Evolutionary conservation across 1,140 invertebrate species (phyloP), one percentile per base, ranked within the genome.

Genomic region (Lepidotrigona ventralis): DNA sequence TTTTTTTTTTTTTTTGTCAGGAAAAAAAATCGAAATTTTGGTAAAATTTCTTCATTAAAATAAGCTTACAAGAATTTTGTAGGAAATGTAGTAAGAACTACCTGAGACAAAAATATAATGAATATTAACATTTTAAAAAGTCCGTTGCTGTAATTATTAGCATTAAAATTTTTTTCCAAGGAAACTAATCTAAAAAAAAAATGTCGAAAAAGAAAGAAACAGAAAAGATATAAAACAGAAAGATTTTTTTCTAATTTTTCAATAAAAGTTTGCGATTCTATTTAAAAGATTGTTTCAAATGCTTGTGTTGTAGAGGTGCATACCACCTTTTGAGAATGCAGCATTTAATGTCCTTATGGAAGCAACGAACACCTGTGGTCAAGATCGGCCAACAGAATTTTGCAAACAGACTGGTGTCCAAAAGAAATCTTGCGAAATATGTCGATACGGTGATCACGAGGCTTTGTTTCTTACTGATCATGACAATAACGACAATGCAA

Each of bases 321-420:
- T 98, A 87, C 98, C 99, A 0, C 97, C 97, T 82, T 99, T 99
- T 92, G 98, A 98, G 91, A 99, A 99, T 93, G 98, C 98, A 5
- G 99, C 99, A 3, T 99, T 97, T 94, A 96, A 97, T 86, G 94
- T 97, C 9, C 94, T 95, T 66, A 98, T 99, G 90, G 98, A 99
- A 84, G 97, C 98, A 4, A 99, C 98, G 4, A 99, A 99, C 92
- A 99, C 99, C 5, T 99, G 99, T 91, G 99, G 99, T 14, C 95
- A 97, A 74, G 95, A 96, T 69, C 95, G 95, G 1, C 95, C 95
- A 0, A 97, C 95, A 11, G 96, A 97, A 90, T 99, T 97, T 93
- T 99, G 99, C 92, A 96, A 98, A 54, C 99, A 99, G 93, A 98
- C 98, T 0, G 97, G 97, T 69, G 93, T 94, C 1, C 94, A 95